phyloP scores from a whole-genome alignment of 1,140 invertebrate genomes.

The Drosophila chauvacae region DNA sequence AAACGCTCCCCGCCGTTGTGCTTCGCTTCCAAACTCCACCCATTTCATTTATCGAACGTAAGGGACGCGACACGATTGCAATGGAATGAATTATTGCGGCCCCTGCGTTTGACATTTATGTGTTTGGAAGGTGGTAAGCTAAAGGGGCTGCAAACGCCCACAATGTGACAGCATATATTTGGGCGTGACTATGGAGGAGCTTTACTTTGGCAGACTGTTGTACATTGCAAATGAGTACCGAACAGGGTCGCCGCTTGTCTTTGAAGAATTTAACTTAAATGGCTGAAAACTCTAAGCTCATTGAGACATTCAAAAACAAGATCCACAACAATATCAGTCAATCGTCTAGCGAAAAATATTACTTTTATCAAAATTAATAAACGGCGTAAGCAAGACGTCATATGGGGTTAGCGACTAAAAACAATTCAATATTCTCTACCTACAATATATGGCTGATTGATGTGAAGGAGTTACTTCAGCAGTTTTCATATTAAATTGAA shows the following conservation, averaged over 20 bases:
- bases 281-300: neutral
- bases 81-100: slow-evolving; percentile 62
- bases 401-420: too few relatives aligned
- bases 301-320: too few relatives aligned
- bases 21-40: neutral
- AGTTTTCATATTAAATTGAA: too few relatives aligned
- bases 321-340: too few relatives aligned
- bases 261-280: neutral
- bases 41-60: slow-evolving; percentile 49
- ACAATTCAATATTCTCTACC: too few relatives aligned
- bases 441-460: too few relatives aligned
- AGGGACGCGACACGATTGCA: slow-evolving; percentile 38
- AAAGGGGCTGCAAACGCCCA: slow-evolving; percentile 32
- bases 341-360: too few relatives aligned
- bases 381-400: too few relatives aligned
- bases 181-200: slow-evolving; percentile 5
- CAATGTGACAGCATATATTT: slow-evolving; percentile 37
- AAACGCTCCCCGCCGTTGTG: neutral
- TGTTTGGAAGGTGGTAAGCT: slow-evolving; percentile 32
- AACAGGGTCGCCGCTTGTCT: neutral
- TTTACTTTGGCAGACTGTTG: neutral
- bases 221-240: neutral
- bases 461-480: too few relatives aligned
- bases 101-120: slow-evolving; percentile 70
- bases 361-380: too few relatives aligned